Conservation (phyloP, 1,140 invertebrate species). For the Pachypeltis micranthus region DNA sequence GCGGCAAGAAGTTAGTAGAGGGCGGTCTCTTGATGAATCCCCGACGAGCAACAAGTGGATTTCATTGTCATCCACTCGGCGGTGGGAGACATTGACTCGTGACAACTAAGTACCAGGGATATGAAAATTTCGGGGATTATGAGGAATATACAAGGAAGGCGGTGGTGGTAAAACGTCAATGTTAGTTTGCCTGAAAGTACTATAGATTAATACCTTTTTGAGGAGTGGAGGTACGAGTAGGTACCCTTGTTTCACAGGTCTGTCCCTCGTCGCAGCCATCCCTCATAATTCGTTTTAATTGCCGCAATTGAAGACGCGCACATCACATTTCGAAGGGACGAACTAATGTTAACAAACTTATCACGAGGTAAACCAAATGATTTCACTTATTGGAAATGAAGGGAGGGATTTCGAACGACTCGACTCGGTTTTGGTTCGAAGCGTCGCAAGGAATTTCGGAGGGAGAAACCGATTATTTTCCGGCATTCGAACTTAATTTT, state of each 20-base stretch:
- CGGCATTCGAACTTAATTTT: not conserved
- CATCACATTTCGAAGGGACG: not conserved
- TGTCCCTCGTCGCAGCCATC: conserved; percentile 35
- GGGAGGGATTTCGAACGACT: not conserved
- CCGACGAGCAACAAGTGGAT: not conserved
- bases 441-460: no score
- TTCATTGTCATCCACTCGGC: not conserved
- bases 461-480: no score
- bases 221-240: conserved; percentile 53
- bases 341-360: not conserved
- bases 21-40: not conserved
- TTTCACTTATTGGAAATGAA: not conserved
- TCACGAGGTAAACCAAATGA: no score
- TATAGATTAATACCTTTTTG: conserved; percentile 3
- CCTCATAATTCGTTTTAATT: conserved; percentile 13
- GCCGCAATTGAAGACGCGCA: not conserved
- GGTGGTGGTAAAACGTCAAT: conserved; percentile 30
- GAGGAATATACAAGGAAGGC: no score
- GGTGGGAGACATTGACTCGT: not conserved
- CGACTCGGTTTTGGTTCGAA: not conserved
- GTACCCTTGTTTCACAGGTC: conserved; percentile 50
- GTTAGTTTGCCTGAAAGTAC: conserved; percentile 44
- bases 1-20: no score
- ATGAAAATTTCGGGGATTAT: not conserved
- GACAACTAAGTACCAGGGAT: not conserved